Percentiles rank a stretch among this genome's conserved stretches.
These are phyloP conservation scores for Helleia helle DNA, from an alignment of 2,888 invertebrate species.

Conservation along the genomic window DNA sequence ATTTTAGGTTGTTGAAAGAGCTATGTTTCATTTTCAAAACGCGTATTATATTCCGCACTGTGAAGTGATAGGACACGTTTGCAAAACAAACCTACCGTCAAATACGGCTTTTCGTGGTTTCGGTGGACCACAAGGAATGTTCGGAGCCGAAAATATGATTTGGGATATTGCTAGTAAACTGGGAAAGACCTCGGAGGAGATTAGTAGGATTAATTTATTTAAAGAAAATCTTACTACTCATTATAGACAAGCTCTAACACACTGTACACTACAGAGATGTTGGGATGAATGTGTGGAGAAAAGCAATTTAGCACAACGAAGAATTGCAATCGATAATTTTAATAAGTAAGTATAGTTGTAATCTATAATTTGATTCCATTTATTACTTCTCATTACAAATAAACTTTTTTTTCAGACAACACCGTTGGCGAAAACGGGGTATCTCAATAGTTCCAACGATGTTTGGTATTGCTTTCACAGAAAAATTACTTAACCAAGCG, in stretches of 20 bases:
- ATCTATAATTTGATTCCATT: neutral
- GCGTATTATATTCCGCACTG: slow-evolving; percentile 86
- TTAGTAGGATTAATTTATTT: slow-evolving; percentile 84
- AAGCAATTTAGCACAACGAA: slow-evolving; percentile 76
- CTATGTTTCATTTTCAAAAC: slow-evolving; percentile 89
- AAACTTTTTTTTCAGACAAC: slow-evolving; percentile 64
- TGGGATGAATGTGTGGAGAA: slow-evolving; percentile 84
- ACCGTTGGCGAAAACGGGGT: slow-evolving; percentile 91
- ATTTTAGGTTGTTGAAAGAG: slow-evolving; percentile 83
- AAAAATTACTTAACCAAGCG: slow-evolving; percentile 84
- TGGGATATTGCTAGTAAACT: slow-evolving; percentile 83
- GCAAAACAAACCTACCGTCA: slow-evolving; percentile 91
- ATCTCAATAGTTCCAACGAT: slow-evolving; percentile 86
- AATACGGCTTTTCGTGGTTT: slow-evolving; percentile 96
- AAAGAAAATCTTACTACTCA: slow-evolving; percentile 84
- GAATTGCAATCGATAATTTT: slow-evolving; percentile 75
- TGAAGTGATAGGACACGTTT: slow-evolving; percentile 80
- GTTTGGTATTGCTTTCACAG: slow-evolving; percentile 88
- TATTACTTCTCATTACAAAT: neutral
- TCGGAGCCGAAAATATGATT: slow-evolving; percentile 85
- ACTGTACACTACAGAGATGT: slow-evolving; percentile 83
- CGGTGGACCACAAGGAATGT: slow-evolving; percentile 94
- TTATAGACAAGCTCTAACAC: slow-evolving; percentile 81
- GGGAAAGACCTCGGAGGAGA: slow-evolving; percentile 76
- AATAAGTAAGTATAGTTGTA: slow-evolving; percentile 73